phyloP scores from a whole-genome alignment of 2,888 invertebrate genomes.

The Drosophila merina region DNA sequence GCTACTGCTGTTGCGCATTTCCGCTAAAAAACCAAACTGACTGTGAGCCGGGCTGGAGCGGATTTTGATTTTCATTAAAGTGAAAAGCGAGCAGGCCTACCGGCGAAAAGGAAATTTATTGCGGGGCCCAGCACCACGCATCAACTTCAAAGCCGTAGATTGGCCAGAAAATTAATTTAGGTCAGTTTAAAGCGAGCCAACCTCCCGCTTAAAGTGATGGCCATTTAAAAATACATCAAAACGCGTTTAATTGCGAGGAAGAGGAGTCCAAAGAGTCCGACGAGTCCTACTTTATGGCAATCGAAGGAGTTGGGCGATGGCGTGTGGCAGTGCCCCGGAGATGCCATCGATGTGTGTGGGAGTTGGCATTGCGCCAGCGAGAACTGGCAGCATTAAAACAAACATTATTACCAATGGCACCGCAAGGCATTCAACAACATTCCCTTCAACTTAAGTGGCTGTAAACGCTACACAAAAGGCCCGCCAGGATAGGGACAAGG shows the following conservation, averaged over 20 bases:
- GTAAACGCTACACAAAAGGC: slow-evolving; percentile 58
- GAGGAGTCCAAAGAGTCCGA: neutral
- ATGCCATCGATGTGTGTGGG: slow-evolving; percentile 25
- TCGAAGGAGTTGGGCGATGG: neutral
- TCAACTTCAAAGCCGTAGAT: slow-evolving; percentile 62
- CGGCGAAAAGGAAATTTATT: slow-evolving; percentile 38
- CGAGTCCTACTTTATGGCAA: slow-evolving; percentile 23
- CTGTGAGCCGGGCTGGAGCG: slow-evolving; percentile 34
- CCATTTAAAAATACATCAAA: slow-evolving; percentile 41
- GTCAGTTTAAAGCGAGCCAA: slow-evolving; percentile 39
- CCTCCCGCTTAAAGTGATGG: slow-evolving; percentile 12
- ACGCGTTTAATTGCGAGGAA: slow-evolving; percentile 28
- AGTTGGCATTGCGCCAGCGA: slow-evolving; percentile 34
- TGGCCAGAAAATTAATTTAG: slow-evolving; percentile 41
- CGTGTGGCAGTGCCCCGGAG: slow-evolving; percentile 41
- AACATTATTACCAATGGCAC: slow-evolving; percentile 47
- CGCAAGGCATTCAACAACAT: slow-evolving; percentile 62
- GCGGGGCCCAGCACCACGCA: slow-evolving; percentile 30
- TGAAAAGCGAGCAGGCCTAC: slow-evolving; percentile 25
- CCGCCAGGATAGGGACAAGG: slow-evolving; percentile 32
- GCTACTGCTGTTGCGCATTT: slow-evolving; percentile 59
- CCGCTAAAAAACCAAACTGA: slow-evolving; percentile 38
- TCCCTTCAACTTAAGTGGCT: slow-evolving; percentile 61
- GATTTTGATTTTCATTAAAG: slow-evolving; percentile 71
- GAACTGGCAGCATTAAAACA: slow-evolving; percentile 42